Conservation (phyloP, 2,113 vertebrate species). For the Tilapia sparmanii region DNA sequence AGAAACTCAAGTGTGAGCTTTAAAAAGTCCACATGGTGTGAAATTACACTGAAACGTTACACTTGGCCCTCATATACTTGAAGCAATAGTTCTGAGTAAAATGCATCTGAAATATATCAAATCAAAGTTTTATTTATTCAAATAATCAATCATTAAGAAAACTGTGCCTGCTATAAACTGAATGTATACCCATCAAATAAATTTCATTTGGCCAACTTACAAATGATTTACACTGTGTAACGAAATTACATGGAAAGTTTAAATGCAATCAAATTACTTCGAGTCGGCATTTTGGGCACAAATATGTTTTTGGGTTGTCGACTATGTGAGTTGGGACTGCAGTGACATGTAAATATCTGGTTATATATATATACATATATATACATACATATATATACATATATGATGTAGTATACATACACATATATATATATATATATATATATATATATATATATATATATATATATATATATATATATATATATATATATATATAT, state of each 20-base stretch:
- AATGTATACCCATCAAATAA: background rate
- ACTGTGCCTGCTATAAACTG: background rate
- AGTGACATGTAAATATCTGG: background rate
- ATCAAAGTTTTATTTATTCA: background rate
- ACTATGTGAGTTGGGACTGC: background rate
- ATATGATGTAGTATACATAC: too few species aligned
- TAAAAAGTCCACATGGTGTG: background rate
- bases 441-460: too few species aligned
- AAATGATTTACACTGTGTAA: background rate
- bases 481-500: too few species aligned
- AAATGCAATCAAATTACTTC: background rate
- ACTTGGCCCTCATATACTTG: background rate
- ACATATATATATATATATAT: too few species aligned
- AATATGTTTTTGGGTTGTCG: background rate
- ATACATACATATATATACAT: too few species aligned
- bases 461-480: too few species aligned
- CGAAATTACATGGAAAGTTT: background rate
- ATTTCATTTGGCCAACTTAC: background rate
- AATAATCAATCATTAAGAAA: background rate
- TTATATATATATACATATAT: fast-evolving
- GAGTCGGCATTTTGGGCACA: background rate
- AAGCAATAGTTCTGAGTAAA: background rate
- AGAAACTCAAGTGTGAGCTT: background rate
- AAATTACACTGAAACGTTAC: background rate
- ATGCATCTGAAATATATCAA: background rate